Evolutionary conservation across 1,140 invertebrate species (phyloP), one percentile per base, ranked within the genome.

Genomic region (Dendroctonus ponderosae): DNA sequence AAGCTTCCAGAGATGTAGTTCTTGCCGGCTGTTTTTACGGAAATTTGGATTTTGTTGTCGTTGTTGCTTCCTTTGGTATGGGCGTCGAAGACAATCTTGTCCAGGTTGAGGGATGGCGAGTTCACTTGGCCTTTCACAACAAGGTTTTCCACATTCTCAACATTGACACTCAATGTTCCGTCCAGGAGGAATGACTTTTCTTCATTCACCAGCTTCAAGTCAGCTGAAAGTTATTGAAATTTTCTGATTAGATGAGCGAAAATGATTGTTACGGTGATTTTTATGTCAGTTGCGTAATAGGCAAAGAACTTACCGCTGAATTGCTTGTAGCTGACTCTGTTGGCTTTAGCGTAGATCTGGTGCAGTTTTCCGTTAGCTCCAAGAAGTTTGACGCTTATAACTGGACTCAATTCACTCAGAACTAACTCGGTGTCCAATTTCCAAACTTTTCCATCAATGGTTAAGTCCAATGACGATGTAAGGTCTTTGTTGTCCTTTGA

Each of bases 1-100:
- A 84, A 85, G 72, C 62, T 87, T 79, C 90, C 90, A 71, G 84
- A 84, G 4, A 91, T 69, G 15, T 90, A 72, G 57, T 88, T 85
- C 70, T 87, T 86, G 48, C 84, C 83, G 5, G 84, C 84, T 53
- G 85, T 85, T 6, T 84, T 87, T 0, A 86, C 82, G 0, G 80
- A 79, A 59, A 90, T 81, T 56, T 85, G 79, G 49, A 91, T 81
- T 38, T 81, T 82, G 5, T 68, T 67, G 14, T 67, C 69, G 11
- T 77, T 81, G 7, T 84, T 85, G 0, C 79, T 79, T 7, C 82
- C 81, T 61, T 88, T 86, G 51, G 85, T 89, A 0, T 81, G 78
- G 26, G 87, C 82, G 49, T 89, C 85, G 0, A 88, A 77, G 11
- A 84, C 79, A 68, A 88, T 84, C 66, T 89, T 88, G 50, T 90